Conservation (phyloP, 2,888 invertebrate genomes). For the Pardosa pseudoannulata region DNA sequence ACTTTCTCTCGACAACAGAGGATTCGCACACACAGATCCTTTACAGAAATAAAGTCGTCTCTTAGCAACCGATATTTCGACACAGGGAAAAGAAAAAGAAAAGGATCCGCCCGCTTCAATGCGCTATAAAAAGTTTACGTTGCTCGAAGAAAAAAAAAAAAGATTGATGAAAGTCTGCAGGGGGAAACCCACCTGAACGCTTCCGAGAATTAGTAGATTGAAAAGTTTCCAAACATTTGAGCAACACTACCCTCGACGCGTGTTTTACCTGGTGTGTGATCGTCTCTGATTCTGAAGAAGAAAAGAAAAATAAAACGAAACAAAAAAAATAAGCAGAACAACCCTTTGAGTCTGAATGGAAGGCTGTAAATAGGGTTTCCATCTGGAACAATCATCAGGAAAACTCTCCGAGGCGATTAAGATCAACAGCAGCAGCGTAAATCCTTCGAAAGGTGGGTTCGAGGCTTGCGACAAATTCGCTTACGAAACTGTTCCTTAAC, state of each 20-base stretch:
- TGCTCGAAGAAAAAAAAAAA: not conserved
- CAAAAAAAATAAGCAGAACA: not conserved
- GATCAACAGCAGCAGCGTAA: no score
- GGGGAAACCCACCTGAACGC: conserved; percentile 18
- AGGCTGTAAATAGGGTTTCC: not conserved
- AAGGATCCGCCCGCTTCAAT: not conserved
- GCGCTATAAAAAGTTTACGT: not conserved
- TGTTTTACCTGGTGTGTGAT: conserved; percentile 13
- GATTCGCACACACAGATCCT: no score
- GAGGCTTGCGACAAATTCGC: no score
- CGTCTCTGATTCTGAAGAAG: not conserved
- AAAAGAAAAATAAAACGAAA: no score
- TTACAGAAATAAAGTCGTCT: conserved; percentile 30
- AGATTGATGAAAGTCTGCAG: not conserved
- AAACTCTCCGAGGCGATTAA: no score
- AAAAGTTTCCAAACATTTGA: conserved; percentile 45
- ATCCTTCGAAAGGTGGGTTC: no score
- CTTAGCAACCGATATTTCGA: conserved; percentile 13
- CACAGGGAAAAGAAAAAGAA: not conserved
- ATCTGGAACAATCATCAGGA: conserved; percentile 6
- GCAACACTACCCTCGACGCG: conserved; percentile 27
- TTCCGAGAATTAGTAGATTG: conserved; percentile 27
- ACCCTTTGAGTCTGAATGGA: not conserved
- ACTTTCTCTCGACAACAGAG: not conserved
- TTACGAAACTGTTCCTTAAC: no score